phyloP scores from a whole-genome alignment of 2,888 invertebrate genomes.

The Ennomos quercinarius region DNA sequence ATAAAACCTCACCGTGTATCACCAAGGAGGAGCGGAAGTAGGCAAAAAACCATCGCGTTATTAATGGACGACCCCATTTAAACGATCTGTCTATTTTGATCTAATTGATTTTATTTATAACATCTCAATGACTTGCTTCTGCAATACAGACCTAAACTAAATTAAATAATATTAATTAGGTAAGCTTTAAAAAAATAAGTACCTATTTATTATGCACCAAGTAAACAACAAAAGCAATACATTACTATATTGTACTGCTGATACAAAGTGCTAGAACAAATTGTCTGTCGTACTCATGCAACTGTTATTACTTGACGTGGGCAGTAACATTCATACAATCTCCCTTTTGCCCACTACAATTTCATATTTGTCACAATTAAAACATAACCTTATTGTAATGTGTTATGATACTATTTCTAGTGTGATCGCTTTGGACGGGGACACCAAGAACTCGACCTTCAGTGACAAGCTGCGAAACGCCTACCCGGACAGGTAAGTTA shows the following conservation, averaged over 20 bases:
- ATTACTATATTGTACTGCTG: slow-evolving; percentile 9
- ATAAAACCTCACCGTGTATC: too few relatives aligned
- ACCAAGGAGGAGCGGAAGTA: too few relatives aligned
- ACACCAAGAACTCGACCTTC: slow-evolving; percentile 99
- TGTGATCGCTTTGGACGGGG: slow-evolving; percentile 98
- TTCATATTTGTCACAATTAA: too few relatives aligned
- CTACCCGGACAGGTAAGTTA: slow-evolving; percentile 82
- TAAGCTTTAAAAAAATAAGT: too few relatives aligned
- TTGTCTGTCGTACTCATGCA: slow-evolving; percentile 48
- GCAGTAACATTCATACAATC: slow-evolving; percentile 54
- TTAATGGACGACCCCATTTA: too few relatives aligned
- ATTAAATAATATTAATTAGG: too few relatives aligned
- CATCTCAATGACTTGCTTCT: too few relatives aligned
- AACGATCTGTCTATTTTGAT: too few relatives aligned
- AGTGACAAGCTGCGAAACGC: slow-evolving; percentile 95
- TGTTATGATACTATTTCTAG: slow-evolving; percentile 70
- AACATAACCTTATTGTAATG: too few relatives aligned
- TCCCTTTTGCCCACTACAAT: not conserved
- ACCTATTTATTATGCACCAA: slow-evolving; percentile 13
- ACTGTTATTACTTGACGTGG: slow-evolving; percentile 53
- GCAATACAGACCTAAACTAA: too few relatives aligned
- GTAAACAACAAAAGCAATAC: slow-evolving; percentile 1
- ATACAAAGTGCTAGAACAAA: slow-evolving; percentile 17
- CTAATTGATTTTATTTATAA: too few relatives aligned
- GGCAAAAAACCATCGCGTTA: too few relatives aligned